phyloP scores from a whole-genome alignment of 2,113 vertebrate species.

The Hyperoodon ampullatus region DNA sequence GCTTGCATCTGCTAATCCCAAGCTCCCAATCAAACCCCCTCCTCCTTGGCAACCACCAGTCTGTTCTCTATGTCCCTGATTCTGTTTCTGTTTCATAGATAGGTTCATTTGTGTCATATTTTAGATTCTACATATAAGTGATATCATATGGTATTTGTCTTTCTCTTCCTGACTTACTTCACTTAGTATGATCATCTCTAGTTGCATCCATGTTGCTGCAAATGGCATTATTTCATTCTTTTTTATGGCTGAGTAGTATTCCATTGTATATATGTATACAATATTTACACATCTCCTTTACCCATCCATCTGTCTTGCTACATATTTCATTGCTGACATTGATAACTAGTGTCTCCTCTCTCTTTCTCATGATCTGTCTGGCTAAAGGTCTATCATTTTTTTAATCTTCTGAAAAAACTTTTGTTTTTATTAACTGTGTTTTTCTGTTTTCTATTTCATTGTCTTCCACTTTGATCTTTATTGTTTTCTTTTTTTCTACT shows the following conservation, averaged over 20 bases:
- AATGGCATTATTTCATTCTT: neutral
- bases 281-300: neutral
- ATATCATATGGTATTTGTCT: neutral
- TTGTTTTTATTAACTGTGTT: neutral
- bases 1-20: neutral
- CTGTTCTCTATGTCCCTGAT: neutral
- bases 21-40: neutral
- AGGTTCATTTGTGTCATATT: neutral
- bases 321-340: neutral
- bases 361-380: neutral
- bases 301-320: neutral
- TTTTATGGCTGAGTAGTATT: neutral
- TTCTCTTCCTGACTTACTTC: neutral
- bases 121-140: neutral
- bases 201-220: neutral
- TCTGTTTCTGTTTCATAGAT: neutral
- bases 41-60: neutral
- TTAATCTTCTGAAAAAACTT: neutral
- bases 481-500: conserved; percentile 4
- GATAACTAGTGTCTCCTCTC: neutral
- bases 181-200: neutral
- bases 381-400: neutral
- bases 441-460: neutral
- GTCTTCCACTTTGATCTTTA: neutral
- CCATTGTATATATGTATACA: neutral